Base-by-base conservation (phyloP, 2,888 invertebrate genomes). In the Heteromurus nitidus region DNA sequence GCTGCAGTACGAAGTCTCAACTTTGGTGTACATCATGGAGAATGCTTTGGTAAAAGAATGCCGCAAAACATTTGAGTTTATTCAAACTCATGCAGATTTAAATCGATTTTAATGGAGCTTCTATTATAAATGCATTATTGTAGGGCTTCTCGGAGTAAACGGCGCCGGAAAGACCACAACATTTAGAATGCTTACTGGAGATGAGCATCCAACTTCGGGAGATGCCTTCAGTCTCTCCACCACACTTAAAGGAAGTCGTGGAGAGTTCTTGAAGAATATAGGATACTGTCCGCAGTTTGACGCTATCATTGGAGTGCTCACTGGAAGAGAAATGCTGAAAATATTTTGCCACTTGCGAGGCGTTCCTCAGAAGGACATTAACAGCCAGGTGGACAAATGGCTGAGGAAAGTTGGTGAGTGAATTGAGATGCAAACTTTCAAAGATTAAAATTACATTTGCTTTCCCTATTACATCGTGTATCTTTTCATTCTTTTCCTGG, bases 231-330 rank as follows among this genome's bases (percentile, higher is more conserved):
- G 20, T 3, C 13, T 20, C 18, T n/a, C 5, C 2, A 20, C 20
- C 2, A 22, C 36, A 5, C 22, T 70, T 3, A 9, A 47, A 5
- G 62, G 22, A 13, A 18, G 24, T 0, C 16, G 53, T 7, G 31
- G 3, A 30, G 18, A 31, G 22, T 82, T 79, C 20, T 26, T 73
- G 0, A 50, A 68, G 26, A 75, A 70, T 7, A 58, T 96, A 88
- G 96, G 96, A 28, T 97, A 97, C 90, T 97, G 97, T 89, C 97
- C 97, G 0, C 97, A 98, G 90, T 93, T 93, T 89, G 93, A 94
- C 89, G 95, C 95, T 0, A 89, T 97, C 58, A 94, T 96, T 87
- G 92, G 91, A 74, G 93, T 93, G 87, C 91, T 95, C 88, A 95
- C 95, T 16, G 94, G 95, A 0, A 90, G 91, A 75, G 93, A 96